These are phyloP conservation scores for Prosopocoilus inquinatus DNA, from an alignment of 2,888 invertebrate species.

Conservation along the genomic window DNA sequence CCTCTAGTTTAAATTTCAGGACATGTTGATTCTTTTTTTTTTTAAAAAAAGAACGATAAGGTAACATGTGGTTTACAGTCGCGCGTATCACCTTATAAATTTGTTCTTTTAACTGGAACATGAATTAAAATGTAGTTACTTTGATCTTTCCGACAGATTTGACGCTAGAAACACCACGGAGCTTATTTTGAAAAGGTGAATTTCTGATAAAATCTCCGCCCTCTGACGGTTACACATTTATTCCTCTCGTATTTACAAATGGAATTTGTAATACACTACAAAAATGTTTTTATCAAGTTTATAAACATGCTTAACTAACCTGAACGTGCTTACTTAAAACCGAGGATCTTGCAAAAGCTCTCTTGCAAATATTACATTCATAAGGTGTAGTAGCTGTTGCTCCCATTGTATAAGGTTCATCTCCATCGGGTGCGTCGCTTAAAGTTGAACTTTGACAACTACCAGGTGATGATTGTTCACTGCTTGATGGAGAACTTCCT, in stretches of 20 bases:
- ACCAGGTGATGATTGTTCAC: conserved; percentile 33
- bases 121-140: background rate
- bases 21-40: background rate
- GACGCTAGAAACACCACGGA: background rate
- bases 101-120: conserved; percentile 2
- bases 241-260: background rate
- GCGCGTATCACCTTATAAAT: background rate
- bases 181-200: background rate
- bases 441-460: conserved; percentile 59
- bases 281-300: background rate
- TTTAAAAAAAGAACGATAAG: background rate
- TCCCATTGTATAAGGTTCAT: conserved; percentile 64
- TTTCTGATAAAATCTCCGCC: background rate
- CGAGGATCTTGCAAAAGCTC: conserved; percentile 82
- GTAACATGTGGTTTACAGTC: background rate
- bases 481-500: conserved; percentile 32
- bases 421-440: conserved; percentile 63
- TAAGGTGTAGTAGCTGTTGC: conserved; percentile 76
- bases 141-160: conserved; percentile 5
- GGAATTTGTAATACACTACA: background rate
- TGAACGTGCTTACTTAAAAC: conserved; percentile 91
- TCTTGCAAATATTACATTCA: conserved; percentile 89
- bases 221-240: background rate
- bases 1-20: background rate
- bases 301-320: conserved; percentile 54